Conservation (phyloP, 1,140 invertebrate species). For the Bombus haemorrhoidalis region DNA sequence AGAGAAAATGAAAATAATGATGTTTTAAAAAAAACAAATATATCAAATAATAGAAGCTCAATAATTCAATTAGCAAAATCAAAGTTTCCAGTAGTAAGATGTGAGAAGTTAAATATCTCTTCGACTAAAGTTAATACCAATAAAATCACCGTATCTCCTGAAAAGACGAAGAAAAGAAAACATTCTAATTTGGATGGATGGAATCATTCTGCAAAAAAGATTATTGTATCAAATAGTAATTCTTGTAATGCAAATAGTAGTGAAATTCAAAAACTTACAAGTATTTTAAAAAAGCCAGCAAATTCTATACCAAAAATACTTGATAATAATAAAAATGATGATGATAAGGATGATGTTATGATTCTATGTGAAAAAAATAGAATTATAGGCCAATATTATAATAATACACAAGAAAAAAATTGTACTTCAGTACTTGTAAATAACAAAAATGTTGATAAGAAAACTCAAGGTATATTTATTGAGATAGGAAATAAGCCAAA, state of each 20-base stretch:
- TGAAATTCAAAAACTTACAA: neutral
- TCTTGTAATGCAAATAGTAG: neutral
- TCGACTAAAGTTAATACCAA: neutral
- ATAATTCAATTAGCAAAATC: neutral
- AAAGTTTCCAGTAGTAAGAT: slow-evolving; percentile 13
- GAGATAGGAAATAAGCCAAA: neutral
- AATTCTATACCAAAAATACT: neutral
- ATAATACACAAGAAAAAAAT: neutral
- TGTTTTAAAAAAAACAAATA: neutral
- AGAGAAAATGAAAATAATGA: neutral
- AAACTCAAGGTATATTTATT: neutral
- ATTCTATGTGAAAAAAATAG: slow-evolving; percentile 37
- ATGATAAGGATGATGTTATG: slow-evolving; percentile 24
- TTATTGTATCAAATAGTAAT: neutral
- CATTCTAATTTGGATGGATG: too few species aligned
- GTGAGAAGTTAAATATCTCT: neutral
- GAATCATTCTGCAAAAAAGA: neutral
- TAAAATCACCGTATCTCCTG: neutral
- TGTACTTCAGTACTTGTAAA: neutral
- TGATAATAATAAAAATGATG: neutral
- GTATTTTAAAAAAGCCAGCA: neutral
- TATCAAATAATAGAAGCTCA: neutral
- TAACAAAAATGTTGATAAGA: neutral
- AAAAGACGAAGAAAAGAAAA: neutral
- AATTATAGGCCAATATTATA: neutral